Base-by-base conservation (phyloP, 1,140 invertebrate genomes). In the Eumaeus atala region DNA sequence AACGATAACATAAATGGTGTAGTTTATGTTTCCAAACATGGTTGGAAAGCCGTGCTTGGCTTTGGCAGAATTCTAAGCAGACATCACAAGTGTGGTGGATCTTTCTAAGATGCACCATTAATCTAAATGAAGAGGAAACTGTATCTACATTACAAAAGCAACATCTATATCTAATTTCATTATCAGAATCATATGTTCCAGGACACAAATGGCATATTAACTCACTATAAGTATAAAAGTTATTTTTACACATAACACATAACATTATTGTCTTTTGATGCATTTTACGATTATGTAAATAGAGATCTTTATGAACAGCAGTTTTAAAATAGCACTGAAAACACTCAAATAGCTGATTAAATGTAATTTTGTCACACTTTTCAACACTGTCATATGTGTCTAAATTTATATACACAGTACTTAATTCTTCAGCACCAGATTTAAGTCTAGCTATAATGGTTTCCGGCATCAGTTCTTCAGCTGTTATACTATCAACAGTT, bases 11-110 rank as follows among this genome's bases (percentile, higher is more conserved):
- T 14, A 95, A 78, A 82, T 96, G 94, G 80, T 95, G 90, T 28
- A 96, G 77, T 78, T 95, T 96, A 74, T 96, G 95, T 75, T 96
- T 96, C 93, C 93, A 95, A 35, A 96, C 93, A 73, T 96, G 95
- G 60, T 93, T 93, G 7, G 94, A 95, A 0, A 96, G 81, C 64
- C 92, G 90, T 56, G 92, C 91, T 70, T 95, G 94, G 77, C 91
- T 93, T 49, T 91, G 90, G 56, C 93, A 94, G 49, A 91, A 90
- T 77, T 95, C 94, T 55, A 96, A 84, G 77, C 95, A 96, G 5
- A 95, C 92, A 84, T 96, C 94, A 84, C 95, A 96, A 1, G 92
- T 91, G 74, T 94, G 91, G 77, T 96, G 95, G 54, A 91, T 89
- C 73, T 95, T 95, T 33, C 95, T 75, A 56, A 96, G 74, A 84